Evolutionary conservation across 2,113 vertebrate species (phyloP).

Genomic region (Leucosticte australis): DNA sequence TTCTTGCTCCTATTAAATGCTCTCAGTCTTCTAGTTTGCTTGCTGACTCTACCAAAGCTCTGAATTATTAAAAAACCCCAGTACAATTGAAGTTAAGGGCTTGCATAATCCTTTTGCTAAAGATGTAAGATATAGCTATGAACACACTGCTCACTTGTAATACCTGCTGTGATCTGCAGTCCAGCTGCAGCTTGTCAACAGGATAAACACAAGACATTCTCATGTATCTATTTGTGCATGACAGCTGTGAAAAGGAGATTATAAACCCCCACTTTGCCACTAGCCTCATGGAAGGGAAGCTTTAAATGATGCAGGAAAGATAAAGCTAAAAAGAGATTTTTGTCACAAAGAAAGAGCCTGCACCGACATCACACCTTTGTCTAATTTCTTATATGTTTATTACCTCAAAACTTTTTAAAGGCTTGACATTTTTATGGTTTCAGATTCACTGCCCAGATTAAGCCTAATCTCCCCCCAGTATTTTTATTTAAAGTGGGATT

Average conservation of each 20-base stretch:
- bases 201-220: neutral
- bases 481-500: constrained; percentile 9
- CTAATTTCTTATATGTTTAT: neutral
- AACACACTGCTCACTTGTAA: neutral
- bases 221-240: neutral
- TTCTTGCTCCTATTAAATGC: neutral
- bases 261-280: neutral
- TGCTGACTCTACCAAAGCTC: neutral
- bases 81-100: neutral
- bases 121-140: neutral
- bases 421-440: neutral
- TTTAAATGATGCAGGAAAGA: neutral
- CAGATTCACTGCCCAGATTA: neutral
- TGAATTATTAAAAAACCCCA: neutral
- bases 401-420: neutral
- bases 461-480: neutral
- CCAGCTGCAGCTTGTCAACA: neutral
- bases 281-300: neutral
- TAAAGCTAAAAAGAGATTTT: neutral
- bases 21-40: neutral
- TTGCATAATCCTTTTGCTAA: constrained; percentile 21
- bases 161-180: constrained; percentile 25
- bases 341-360: neutral
- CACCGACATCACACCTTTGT: neutral
- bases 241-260: constrained; percentile 30